Evolutionary conservation across 2,113 vertebrate genomes (phyloP).

Genomic region (Thalassarche chlororhynchos): DNA sequence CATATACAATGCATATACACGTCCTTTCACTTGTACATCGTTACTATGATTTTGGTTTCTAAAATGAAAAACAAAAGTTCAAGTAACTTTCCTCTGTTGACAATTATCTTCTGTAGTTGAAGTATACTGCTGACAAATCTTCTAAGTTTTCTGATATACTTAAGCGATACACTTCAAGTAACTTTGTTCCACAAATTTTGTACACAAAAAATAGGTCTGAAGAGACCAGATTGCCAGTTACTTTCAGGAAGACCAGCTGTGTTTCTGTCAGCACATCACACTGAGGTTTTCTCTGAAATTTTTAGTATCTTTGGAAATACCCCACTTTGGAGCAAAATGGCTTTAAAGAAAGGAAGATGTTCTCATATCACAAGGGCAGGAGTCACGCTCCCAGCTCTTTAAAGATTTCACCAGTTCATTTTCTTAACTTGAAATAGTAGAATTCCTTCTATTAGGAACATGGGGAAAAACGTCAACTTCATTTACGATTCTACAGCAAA

Average conservation of each 20-base stretch:
- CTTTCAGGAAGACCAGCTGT: neutral
- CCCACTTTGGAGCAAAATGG: neutral
- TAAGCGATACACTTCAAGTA: neutral
- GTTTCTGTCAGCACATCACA: neutral
- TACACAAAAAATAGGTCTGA: neutral
- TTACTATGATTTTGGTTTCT: neutral
- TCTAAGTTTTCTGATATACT: neutral
- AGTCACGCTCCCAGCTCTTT: neutral
- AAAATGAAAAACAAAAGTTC: neutral
- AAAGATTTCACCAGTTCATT: neutral
- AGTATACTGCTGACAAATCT: neutral
- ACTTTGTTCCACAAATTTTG: neutral
- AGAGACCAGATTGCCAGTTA: neutral
- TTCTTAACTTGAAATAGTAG: neutral
- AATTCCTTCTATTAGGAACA: neutral
- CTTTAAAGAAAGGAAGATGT: neutral
- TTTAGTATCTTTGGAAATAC: neutral
- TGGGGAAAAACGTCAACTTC: neutral
- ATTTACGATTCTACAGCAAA: neutral
- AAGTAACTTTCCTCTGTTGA: neutral
- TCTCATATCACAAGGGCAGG: neutral
- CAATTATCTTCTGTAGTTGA: no score
- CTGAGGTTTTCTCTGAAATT: neutral
- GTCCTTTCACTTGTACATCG: neutral
- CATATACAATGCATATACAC: fast-evolving